Evolutionary conservation across 2,113 vertebrate genomes (phyloP).

Genomic region (Indri indri): DNA sequence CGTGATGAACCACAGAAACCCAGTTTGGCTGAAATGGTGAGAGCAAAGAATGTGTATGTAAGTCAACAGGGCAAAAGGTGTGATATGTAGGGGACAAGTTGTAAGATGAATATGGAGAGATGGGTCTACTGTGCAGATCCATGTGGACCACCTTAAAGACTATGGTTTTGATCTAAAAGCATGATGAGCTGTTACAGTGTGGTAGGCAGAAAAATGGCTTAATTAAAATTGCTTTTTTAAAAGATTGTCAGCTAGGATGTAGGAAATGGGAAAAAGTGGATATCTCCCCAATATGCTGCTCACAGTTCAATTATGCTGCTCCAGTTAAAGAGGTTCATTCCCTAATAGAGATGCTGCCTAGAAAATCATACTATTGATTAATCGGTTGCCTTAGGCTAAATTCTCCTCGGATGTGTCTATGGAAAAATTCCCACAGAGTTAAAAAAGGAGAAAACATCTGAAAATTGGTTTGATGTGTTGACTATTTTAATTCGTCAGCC

Average conservation of each 20-base stretch:
- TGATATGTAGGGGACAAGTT: not conserved
- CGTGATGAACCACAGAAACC: not conserved
- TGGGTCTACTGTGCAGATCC: not conserved
- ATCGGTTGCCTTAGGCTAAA: conserved; percentile 47
- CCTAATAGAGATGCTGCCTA: not conserved
- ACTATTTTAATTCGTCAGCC: conserved; percentile 54
- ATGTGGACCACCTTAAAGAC: not conserved
- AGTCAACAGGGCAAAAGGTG: not conserved
- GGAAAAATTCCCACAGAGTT: conserved; percentile 62
- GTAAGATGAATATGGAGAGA: not conserved
- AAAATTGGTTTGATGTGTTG: conserved; percentile 44
- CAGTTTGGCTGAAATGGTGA: not conserved
- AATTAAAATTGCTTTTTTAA: not conserved
- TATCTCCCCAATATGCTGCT: not conserved
- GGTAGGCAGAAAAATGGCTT: not conserved
- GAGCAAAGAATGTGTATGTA: not conserved
- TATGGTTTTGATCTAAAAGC: not conserved
- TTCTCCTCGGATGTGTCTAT: conserved; percentile 14
- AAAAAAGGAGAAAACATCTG: conserved; percentile 39
- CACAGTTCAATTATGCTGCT: not conserved
- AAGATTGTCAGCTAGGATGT: not conserved
- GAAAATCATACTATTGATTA: conserved; percentile 48
- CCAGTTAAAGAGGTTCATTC: not conserved
- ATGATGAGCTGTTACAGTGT: not conserved
- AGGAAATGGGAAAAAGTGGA: not conserved